Evolutionary conservation across 2,888 invertebrate species (phyloP).

Genomic region (Hypena proboscidalis): DNA sequence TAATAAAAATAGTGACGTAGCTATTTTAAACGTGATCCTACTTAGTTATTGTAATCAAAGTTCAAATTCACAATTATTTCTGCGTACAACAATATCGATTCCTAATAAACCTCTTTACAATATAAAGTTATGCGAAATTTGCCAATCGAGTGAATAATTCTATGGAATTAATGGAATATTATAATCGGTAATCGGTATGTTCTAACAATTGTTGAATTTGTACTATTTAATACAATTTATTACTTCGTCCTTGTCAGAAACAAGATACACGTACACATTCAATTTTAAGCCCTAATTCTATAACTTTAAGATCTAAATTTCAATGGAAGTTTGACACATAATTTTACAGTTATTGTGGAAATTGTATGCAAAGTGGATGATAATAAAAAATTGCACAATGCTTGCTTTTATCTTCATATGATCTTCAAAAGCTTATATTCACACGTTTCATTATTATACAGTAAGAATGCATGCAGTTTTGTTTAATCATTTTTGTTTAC

Average conservation of each 20-base stretch:
- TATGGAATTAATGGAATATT: conserved; percentile 34
- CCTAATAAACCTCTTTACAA: conserved; percentile 1
- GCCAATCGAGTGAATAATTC: conserved; percentile 28
- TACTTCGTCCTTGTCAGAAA: conserved; percentile 36
- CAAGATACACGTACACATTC: conserved; percentile 4
- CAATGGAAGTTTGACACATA: not conserved
- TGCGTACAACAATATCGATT: not conserved
- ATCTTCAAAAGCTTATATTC: not conserved
- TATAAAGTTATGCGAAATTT: conserved; percentile 31
- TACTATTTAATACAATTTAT: conserved; percentile 40
- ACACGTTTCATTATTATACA: too few relatives aligned
- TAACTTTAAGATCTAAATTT: conserved; percentile 10
- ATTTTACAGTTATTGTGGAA: conserved; percentile 2
- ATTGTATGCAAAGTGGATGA: conserved; percentile 13
- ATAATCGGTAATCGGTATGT: conserved; percentile 40
- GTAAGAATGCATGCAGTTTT: too few relatives aligned
- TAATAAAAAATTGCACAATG: not conserved
- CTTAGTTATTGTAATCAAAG: too few relatives aligned
- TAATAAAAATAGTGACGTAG: too few relatives aligned
- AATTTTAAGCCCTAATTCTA: conserved; percentile 14
- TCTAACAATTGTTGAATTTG: conserved; percentile 45
- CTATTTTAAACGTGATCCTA: too few relatives aligned
- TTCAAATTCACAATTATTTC: not conserved
- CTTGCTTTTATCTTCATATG: not conserved
- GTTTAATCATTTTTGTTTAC: too few relatives aligned